Conservation (phyloP, 2,888 invertebrate genomes). For the Drosophila bunnanda region DNA sequence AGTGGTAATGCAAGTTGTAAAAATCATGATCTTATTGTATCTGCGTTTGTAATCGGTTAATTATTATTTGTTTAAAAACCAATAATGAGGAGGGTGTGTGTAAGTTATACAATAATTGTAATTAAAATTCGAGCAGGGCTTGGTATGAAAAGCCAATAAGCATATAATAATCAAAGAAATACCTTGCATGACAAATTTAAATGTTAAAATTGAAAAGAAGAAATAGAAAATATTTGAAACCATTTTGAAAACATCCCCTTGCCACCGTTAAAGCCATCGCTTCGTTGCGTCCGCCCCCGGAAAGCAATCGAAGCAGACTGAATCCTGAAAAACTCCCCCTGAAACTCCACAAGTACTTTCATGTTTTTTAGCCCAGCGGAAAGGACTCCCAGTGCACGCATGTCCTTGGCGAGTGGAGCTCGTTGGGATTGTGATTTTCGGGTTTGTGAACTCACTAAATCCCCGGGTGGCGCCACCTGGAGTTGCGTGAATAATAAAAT, state of each 20-base stretch:
- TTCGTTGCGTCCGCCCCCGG: slow-evolving; percentile 48
- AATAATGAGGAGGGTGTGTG: not conserved
- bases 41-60: not conserved
- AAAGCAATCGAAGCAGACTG: slow-evolving; percentile 53
- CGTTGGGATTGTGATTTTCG: slow-evolving; percentile 17
- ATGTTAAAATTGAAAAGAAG: not conserved
- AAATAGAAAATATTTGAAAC: not conserved
- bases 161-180: too few species aligned
- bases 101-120: not conserved
- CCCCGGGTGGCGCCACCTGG: slow-evolving; percentile 36
- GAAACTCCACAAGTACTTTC: slow-evolving; percentile 61
- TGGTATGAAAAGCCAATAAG: too few species aligned
- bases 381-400: slow-evolving; percentile 64
- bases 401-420: slow-evolving; percentile 63
- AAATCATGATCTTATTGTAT: not conserved
- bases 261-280: slow-evolving; percentile 1
- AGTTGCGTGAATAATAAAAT: slow-evolving; percentile 16
- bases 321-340: slow-evolving; percentile 46
- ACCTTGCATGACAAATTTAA: too few species aligned
- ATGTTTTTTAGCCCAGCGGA: slow-evolving; percentile 30
- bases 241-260: not conserved
- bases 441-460: slow-evolving; percentile 46
- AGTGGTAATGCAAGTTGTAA: slow-evolving; percentile 12
- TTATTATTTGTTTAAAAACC: not conserved
- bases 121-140: not conserved